Percentiles rank a stretch among this genome's conserved stretches.
Conservation (phyloP, 2,113 vertebrate species). For the Fukomys damarensis region DNA sequence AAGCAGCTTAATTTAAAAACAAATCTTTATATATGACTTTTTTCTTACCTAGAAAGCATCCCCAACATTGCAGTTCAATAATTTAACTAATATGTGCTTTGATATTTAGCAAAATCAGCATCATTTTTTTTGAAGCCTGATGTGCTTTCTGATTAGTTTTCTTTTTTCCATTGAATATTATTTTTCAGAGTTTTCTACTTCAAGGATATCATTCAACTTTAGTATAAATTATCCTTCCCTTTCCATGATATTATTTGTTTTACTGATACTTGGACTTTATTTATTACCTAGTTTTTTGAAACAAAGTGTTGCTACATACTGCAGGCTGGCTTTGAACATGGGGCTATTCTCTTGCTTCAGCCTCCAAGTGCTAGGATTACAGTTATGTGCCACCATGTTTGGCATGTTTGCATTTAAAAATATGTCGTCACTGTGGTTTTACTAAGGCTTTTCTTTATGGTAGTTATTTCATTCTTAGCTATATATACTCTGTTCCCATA, state of each 20-base stretch:
- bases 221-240: neutral
- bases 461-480: neutral
- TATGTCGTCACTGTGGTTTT: neutral
- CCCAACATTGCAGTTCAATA: neutral
- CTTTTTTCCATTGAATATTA: neutral
- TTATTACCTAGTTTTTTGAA: neutral
- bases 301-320: neutral
- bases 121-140: neutral
- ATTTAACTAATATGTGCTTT: neutral
- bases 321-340: neutral
- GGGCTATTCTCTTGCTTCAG: neutral
- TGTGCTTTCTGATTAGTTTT: neutral
- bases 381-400: neutral
- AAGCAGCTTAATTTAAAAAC: neutral
- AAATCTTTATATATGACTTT: neutral
- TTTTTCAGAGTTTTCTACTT: constrained; percentile 5
- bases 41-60: neutral
- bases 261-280: neutral
- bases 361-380: neutral
- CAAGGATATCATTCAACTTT: neutral
- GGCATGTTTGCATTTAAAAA: neutral
- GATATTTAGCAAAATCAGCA: neutral
- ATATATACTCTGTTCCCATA: neutral
- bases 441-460: neutral
- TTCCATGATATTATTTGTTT: neutral